Evolutionary conservation across 2,888 invertebrate species (phyloP), one percentile per base, ranked within the genome.

Genomic region (Petrophora chlorosata): DNA sequence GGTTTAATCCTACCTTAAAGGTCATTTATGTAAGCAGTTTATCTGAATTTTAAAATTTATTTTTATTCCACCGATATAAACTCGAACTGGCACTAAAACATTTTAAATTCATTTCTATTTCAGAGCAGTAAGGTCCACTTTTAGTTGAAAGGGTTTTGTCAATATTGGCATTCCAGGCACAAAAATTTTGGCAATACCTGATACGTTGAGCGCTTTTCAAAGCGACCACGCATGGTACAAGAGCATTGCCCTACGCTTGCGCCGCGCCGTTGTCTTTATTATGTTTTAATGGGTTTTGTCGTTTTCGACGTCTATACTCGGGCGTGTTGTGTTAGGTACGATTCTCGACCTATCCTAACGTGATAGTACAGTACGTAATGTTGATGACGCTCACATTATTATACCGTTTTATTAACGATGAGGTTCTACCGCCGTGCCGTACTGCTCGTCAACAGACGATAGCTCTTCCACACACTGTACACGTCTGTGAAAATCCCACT

Each of bases 311-410:
- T 80, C 82, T 84, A n/a, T n/a, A 86, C 81, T 76, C 69, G 59
- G 72, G 72, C 76, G 79, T 63, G 78, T 88, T 42, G 41, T 38
- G 32, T 42, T 43, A 43, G 39, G 43, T 85, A 87, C 83, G 80
- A 78, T 73, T 66, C 88, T 76, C 86, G 90, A 90, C 90, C 90
- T 90, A 85, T 82, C 79, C 79, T 85, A 90, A 86, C 82, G 73
- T 72, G 70, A 80, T 81, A 76, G 45, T 32, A 0, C 17, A 3
- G 17, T 17, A 13, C 14, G 26, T 12, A 33, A 15, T 22, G 29
- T 38, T 23, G 38, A 32, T 32, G 36, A 32, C 23, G 23, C 29
- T n/a, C n/a, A n/a, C n/a, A n/a, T n/a, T n/a, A n/a, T 19, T 7
- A 4, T 5, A 19, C 4, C 7, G 19, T 19, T 4, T 19, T 19